phyloP scores from a whole-genome alignment of 2,113 vertebrate genomes.

The Centropus unirufus region DNA sequence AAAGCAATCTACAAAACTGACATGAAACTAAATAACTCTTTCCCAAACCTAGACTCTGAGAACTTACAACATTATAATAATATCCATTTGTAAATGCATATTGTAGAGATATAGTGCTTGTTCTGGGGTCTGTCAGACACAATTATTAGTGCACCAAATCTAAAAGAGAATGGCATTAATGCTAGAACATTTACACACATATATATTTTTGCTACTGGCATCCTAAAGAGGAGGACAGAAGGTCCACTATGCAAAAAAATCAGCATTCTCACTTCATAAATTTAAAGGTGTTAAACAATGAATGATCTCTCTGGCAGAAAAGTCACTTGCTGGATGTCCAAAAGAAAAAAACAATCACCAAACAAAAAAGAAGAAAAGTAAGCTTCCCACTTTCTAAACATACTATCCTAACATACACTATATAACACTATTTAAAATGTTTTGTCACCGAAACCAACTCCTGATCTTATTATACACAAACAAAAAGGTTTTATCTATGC shows the following conservation, averaged over 20 bases:
- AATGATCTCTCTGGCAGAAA: slow-evolving; percentile 34
- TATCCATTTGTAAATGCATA: not conserved
- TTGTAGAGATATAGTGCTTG: not conserved
- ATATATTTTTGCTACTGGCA: slow-evolving; percentile 19
- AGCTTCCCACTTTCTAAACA: not conserved
- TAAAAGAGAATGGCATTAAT: not conserved
- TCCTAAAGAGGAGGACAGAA: not conserved
- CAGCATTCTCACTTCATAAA: slow-evolving; percentile 25
- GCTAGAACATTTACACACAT: slow-evolving; percentile 8
- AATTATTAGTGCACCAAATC: not conserved
- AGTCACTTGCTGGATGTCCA: slow-evolving; percentile 30
- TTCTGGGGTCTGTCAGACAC: not conserved
- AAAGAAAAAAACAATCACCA: not conserved
- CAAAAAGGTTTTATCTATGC: not conserved
- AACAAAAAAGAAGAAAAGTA: not conserved
- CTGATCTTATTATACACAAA: not conserved
- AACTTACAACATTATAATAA: not conserved
- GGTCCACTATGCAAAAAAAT: not conserved
- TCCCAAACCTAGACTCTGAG: not conserved
- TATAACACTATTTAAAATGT: slow-evolving; percentile 43
- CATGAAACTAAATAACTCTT: not conserved
- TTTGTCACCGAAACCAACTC: slow-evolving; percentile 45
- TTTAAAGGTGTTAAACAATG: slow-evolving; percentile 15
- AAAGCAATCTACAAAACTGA: not conserved
- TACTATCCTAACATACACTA: not conserved